Evolutionary conservation across 2,888 invertebrate species (phyloP), one percentile per base, ranked within the genome.

Genomic region (Phragmatobia fuliginosa): DNA sequence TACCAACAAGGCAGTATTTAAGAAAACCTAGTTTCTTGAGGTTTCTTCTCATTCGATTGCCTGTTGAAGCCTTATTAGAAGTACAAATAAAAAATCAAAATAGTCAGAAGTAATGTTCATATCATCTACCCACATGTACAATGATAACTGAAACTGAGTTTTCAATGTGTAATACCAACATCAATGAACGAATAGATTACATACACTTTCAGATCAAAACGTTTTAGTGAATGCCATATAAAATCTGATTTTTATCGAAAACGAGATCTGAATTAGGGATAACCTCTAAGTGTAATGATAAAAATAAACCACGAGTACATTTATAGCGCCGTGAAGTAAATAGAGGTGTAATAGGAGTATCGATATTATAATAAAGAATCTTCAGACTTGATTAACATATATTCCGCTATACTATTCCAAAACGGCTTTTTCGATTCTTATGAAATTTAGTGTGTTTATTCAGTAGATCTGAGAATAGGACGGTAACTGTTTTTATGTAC

Each of bases 211-310:
- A 4, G 21, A 38, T 31, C 5, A 14, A 58, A 58, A 58, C 21
- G 8, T 28, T 49, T 63, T 2, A 7, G 14, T 32, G 14, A 6
- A 49, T n/a, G 14, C 21, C 18, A 41, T 25, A 59, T 64, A 38
- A 64, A 60, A 68, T 60, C 49, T 31, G 28, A 49, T 16, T 63
- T 64, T 67, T 67, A 67, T 62, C 52, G 62, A 36, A 16, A 38
- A 8, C 28, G 14, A 36, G 28, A 67, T 45, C 33, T 62, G n/a
- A 52, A 28, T 33, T 68, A 68, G 25, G 45, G 33, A 28, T 63
- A 60, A 68, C 45, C 60, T 60, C 31, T 60, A 60, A 68, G 31
- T 64, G 7, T 49, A 64, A 49, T 49, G 36, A 68, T 64, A 63
- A 25, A 33, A 64, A 49, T 68, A 33, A 64, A 68, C 45, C 60